phyloP scores from a whole-genome alignment of 2,888 invertebrate genomes.

The Hypercompe scribonia region DNA sequence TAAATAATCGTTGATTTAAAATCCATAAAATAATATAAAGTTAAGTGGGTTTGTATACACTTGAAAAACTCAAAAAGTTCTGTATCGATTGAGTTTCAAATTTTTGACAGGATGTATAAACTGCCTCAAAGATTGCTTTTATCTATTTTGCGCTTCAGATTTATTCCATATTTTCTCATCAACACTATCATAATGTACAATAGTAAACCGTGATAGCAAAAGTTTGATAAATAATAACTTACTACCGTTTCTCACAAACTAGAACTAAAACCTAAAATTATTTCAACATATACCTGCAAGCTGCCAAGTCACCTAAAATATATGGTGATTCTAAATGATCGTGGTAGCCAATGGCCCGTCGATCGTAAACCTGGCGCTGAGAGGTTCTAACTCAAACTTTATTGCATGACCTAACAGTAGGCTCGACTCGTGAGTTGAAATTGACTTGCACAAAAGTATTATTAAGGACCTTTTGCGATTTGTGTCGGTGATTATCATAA shows the following conservation, averaged over 20 bases:
- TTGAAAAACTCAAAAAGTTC: no score
- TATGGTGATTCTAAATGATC: slow-evolving; percentile 18
- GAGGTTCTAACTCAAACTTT: slow-evolving; percentile 26
- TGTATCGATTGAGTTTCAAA: no score
- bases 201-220: no score
- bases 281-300: slow-evolving; percentile 10
- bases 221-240: background rate
- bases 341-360: slow-evolving; percentile 12
- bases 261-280: background rate
- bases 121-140: no score
- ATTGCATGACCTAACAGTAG: slow-evolving; percentile 17
- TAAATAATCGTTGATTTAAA: no score
- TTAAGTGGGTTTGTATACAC: no score
- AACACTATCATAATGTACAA: no score
- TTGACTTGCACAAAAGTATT: slow-evolving; percentile 13
- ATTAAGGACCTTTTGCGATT: slow-evolving; percentile 1
- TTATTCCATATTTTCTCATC: no score
- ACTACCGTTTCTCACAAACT: background rate
- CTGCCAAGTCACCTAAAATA: slow-evolving; percentile 12
- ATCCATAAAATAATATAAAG: no score
- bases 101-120: no score
- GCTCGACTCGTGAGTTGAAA: slow-evolving; percentile 9
- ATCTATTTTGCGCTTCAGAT: no score
- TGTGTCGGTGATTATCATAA: slow-evolving; percentile 3
- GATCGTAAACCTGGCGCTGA: slow-evolving; percentile 19